Evolutionary conservation across 2,797 vertebrate species (phyloP).

Genomic region (Tinamus major): DNA sequence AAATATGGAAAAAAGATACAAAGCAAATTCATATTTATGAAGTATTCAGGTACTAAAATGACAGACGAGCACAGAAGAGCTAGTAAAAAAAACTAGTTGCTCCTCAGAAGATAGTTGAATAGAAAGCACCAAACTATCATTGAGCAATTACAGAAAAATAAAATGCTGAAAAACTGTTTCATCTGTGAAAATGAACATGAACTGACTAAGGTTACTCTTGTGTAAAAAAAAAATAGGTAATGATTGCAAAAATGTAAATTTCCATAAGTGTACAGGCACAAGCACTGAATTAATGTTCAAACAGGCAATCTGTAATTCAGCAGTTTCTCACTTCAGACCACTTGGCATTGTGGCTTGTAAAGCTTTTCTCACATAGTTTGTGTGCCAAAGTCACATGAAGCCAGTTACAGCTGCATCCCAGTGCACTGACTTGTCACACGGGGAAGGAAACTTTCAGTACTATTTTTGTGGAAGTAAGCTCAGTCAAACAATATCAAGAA

Average conservation of each 20-base stretch:
- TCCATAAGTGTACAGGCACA: background rate
- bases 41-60: no score
- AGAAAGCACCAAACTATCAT: no score
- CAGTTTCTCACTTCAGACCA: no score
- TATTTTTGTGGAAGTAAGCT: background rate
- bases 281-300: background rate
- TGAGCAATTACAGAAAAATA: no score
- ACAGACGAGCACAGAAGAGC: no score
- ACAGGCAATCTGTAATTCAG: no score
- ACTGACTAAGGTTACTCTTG: background rate
- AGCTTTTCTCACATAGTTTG: background rate
- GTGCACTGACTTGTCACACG: background rate
- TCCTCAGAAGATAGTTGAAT: no score
- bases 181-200: background rate
- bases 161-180: background rate
- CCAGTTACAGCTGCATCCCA: no score
- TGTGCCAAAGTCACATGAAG: background rate
- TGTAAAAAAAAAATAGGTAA: background rate
- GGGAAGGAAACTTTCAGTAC: background rate
- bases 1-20: no score
- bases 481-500: background rate
- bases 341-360: background rate
- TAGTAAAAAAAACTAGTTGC: no score
- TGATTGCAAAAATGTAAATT: background rate
- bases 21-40: no score